These are phyloP conservation scores for Hypolimnas misippus DNA, from an alignment of 2,888 invertebrate genomes.

Conservation along the genomic window DNA sequence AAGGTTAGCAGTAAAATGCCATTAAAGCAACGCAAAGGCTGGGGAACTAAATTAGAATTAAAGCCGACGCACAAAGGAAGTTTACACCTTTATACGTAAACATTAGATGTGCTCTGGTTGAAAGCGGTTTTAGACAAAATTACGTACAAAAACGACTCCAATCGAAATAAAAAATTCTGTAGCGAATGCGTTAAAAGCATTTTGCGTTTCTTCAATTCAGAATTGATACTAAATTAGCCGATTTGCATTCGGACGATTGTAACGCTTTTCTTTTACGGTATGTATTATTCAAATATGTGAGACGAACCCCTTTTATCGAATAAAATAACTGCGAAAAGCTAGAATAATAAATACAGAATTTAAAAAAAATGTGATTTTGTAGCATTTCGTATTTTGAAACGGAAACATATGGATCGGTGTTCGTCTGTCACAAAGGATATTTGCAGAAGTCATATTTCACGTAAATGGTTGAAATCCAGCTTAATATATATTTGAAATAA, in stretches of 20 bases:
- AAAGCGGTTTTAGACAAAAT: conserved; percentile 43
- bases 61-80: conserved; percentile 23
- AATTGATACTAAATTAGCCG: conserved; percentile 37
- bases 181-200: conserved; percentile 45
- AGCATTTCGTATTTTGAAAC: too few relatives aligned
- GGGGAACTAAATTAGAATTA: conserved; percentile 23
- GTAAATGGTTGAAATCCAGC: too few relatives aligned
- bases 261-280: conserved; percentile 5
- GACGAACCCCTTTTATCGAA: neutral
- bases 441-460: too few relatives aligned
- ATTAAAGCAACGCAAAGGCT: conserved; percentile 22
- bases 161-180: conserved; percentile 42
- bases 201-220: conserved; percentile 44
- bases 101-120: conserved; percentile 30
- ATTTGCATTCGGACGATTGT: conserved; percentile 49
- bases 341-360: neutral
- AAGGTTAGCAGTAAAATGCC: too few relatives aligned
- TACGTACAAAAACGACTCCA: conserved; percentile 41
- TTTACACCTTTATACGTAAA: conserved; percentile 37
- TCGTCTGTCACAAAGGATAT: neutral
- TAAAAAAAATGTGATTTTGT: too few relatives aligned
- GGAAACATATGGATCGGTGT: neutral
- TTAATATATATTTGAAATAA: too few relatives aligned
- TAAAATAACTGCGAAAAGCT: neutral
- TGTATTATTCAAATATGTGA: neutral